A percentile compares a stretch with the other conserved stretches of the same genome.
Conservation (phyloP, 1,140 invertebrate species). For the Frieseomelitta varia region DNA sequence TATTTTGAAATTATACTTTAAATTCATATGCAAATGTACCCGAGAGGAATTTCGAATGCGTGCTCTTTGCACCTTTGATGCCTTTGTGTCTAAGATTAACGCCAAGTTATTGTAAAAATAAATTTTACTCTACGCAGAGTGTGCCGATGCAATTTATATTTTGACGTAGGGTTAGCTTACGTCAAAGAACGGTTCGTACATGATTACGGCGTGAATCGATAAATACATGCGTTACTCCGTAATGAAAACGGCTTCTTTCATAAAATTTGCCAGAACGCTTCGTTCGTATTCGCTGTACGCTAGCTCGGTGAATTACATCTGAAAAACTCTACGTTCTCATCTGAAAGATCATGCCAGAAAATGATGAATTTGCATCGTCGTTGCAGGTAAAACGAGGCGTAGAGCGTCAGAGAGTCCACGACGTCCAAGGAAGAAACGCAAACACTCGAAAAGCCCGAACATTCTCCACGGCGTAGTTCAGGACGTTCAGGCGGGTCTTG, state of each 20-base stretch:
- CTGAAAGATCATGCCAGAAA: background rate
- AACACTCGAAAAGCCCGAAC: slow-evolving; percentile 74
- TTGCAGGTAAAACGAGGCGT: slow-evolving; percentile 71
- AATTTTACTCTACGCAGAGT: slow-evolving; percentile 24
- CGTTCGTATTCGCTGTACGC: background rate
- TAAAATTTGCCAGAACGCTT: background rate
- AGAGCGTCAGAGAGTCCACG: slow-evolving; percentile 75
- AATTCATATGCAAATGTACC: too few species aligned
- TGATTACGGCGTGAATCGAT: slow-evolving; percentile 12
- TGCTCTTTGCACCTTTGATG: background rate
- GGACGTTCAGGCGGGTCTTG: slow-evolving; percentile 70
- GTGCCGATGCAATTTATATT: slow-evolving; percentile 24
- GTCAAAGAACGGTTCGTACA: slow-evolving; percentile 17
- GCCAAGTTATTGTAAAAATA: slow-evolving; percentile 9
- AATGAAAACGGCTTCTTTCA: background rate
- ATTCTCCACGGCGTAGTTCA: slow-evolving; percentile 61
- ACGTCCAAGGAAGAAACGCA: slow-evolving; percentile 73
- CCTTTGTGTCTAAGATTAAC: slow-evolving; percentile 20
- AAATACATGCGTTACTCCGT: slow-evolving; percentile 3
- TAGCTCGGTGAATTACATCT: background rate
- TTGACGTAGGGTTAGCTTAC: slow-evolving; percentile 29
- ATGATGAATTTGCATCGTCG: background rate
- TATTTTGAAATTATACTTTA: too few species aligned
- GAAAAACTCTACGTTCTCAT: background rate
- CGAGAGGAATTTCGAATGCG: background rate